Evolutionary conservation across 2,888 invertebrate genomes (phyloP), one percentile per base, ranked within the genome.

Genomic region (Formica aserva): DNA sequence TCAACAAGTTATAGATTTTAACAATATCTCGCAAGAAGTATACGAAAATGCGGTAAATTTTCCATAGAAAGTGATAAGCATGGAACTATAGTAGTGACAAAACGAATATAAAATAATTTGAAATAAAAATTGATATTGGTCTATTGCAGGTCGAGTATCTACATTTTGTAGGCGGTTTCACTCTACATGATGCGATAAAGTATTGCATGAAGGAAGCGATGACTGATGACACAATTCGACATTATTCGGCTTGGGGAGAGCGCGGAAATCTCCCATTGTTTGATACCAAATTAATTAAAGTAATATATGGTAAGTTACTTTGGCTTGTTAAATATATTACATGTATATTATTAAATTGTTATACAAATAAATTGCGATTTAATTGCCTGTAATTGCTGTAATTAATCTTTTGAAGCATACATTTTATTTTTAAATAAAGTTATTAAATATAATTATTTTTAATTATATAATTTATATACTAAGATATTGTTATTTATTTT

Each of bases 41-140:
- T 69, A 69, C 13, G 52, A 69, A 52, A 69, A 32, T 67, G 67
- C 29, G 1, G 22, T 71, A 71, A 55, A 22, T 55, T 71, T 15
- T 71, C 8, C 8, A 55, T 6, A 55, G 55, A 71, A 71, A 71
- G 22, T 55, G 4, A 35, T 52, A 52, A 32, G 8, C 3, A 18
- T 48, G 13, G 9, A 67, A 29, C 15, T 13, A 18, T 22, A 41
- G 6, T 41, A 66, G 3, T 65, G 26, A 66, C 41, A 15, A 18
- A 32, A 48, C 29, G 11, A 48, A 29, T 35, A 6, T 35, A 35
- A 35, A 35, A 35, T 35, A 35, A 35, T 35, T 29, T 29, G 29
- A 29, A 35, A 35, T 4, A 8, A 35, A 38, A 38, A 9, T 38
- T 11, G 9, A 38, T 38, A 38, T 29, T 29, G 11, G 9, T 52